Evolutionary conservation across 2,797 vertebrate genomes (phyloP), one percentile per base, ranked within the genome.

Genomic region (Phoxinus dragarum): DNA sequence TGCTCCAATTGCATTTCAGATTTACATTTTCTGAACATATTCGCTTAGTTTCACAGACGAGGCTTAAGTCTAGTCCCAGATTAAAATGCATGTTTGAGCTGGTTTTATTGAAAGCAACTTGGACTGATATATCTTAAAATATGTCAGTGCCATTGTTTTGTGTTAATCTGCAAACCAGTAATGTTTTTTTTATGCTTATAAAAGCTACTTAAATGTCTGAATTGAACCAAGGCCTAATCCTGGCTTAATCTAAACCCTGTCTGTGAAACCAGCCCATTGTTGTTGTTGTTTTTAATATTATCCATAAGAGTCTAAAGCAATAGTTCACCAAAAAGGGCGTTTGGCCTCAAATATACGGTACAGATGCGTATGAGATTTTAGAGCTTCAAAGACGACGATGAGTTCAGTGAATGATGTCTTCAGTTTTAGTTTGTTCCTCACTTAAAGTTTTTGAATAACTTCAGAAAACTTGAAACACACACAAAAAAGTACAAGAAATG

Each of bases 1-100:
- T 56, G 36, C 77, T 54, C 66, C 14, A 59, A 86, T 74, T 61
- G 31, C 47, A 81, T 34, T 59, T 64, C 71, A 54, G 2, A 75
- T 52, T 61, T 56, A 84, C 4, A 49, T 42, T 71, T 71, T 42
- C 68, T 42, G 38, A 40, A 71, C 40, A 69, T 23, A 47, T 47
- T 14, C 47, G 12, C 4, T 0, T 4, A 12, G 12, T 16, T 47
- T 47, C 47, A 47, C 47, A 47, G 47, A 44, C 11, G 12, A 44
- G 3, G 44, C 1, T 44, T 44, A 44, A 12, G 44, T 38, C 3
- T 44, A 44, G 42, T 44, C 42, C 1, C 44, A 4, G 44, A 44
- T 0, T 44, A 44, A 44, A 44, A 4, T 44, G 11, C 3, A 12
- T 1, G 3, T 44, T 44, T 12, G 11, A 44, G 44, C 44, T 4